These are phyloP conservation scores for Oikopleura dioica DNA, from an alignment of 23 tunicate species.

Conservation along the genomic window DNA sequence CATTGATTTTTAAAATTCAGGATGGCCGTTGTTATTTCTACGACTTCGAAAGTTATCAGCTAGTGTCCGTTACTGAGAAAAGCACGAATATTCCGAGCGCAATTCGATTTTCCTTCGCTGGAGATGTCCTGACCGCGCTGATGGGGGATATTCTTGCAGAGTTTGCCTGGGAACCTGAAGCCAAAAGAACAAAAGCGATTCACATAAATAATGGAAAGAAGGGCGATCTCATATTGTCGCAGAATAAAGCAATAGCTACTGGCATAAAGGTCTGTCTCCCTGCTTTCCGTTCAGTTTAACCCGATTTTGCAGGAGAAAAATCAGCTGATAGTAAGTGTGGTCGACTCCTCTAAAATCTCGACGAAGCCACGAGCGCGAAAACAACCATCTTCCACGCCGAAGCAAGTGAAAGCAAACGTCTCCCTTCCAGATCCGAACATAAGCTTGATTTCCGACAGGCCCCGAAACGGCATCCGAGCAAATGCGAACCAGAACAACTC, in stretches of 20 bases:
- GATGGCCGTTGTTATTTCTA: neutral
- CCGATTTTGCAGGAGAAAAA: no score
- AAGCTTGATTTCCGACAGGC: no score
- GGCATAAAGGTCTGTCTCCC: neutral
- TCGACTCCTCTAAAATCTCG: no score
- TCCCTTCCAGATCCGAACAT: no score
- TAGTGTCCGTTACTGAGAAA: neutral
- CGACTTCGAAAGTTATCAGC: neutral
- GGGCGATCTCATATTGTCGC: neutral
- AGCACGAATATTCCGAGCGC: neutral
- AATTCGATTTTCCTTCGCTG: neutral
- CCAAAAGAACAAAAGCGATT: neutral
- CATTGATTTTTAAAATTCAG: neutral
- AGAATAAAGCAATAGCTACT: neutral
- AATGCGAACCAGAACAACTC: no score
- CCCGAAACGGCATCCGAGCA: no score
- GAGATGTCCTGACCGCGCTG: neutral
- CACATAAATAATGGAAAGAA: neutral
- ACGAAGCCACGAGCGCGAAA: no score
- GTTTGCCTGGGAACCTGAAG: neutral
- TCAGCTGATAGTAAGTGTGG: no score
- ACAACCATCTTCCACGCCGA: no score
- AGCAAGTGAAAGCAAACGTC: no score
- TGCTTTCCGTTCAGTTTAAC: no score
- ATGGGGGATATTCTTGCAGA: neutral